Evolutionary conservation across 2,113 vertebrate species (phyloP).

Genomic region (Proterorhinus semilunaris): DNA sequence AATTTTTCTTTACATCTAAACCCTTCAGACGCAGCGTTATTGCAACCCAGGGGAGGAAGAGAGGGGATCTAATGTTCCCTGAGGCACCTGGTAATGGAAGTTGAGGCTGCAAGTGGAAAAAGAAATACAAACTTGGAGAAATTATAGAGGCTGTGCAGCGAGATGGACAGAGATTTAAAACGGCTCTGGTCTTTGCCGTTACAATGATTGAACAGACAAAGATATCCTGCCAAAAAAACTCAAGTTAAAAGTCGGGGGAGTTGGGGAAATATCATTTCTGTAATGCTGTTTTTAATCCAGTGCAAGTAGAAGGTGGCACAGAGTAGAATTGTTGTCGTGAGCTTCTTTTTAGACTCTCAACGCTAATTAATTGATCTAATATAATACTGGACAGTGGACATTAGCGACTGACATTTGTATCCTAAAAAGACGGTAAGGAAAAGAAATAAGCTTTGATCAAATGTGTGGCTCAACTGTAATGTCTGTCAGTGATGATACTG

Average conservation of each 20-base stretch:
- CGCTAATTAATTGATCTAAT: not conserved
- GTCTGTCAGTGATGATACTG: not conserved
- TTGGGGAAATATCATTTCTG: not conserved
- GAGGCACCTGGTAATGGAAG: constrained; percentile 11
- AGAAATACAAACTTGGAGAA: not conserved
- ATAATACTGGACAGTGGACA: not conserved
- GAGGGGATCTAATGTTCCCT: constrained; percentile 1
- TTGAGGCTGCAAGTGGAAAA: not conserved
- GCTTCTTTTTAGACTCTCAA: not conserved
- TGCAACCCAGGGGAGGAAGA: not conserved
- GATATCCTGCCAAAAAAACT: no score
- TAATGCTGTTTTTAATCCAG: not conserved
- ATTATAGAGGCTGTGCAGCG: not conserved
- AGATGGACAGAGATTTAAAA: not conserved
- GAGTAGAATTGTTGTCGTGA: not conserved
- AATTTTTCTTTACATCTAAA: constrained; percentile 13
- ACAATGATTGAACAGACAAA: not conserved
- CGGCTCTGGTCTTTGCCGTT: not conserved
- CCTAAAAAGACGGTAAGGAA: no score
- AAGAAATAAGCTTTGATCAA: no score
- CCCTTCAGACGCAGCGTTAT: not conserved
- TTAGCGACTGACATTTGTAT: no score
- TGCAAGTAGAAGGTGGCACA: not conserved
- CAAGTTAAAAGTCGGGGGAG: not conserved
- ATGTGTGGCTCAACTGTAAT: not conserved